Evolutionary conservation across 2,888 invertebrate species (phyloP).

Genomic region (Athetis lepigone): DNA sequence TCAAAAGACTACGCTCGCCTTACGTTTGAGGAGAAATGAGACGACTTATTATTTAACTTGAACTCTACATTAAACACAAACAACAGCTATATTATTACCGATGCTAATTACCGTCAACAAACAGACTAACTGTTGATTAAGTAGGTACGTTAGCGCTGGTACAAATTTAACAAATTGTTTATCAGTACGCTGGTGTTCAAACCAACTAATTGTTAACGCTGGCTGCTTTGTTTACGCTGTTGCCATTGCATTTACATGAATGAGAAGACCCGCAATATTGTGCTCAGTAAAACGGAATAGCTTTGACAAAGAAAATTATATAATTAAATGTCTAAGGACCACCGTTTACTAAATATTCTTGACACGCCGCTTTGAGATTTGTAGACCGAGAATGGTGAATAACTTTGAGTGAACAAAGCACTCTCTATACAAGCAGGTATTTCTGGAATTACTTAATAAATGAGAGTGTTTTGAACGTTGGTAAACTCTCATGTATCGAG

Average conservation of each 20-base stretch:
- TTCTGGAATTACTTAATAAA: constrained; percentile 33
- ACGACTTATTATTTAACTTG: constrained; percentile 24
- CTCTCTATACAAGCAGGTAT: constrained; percentile 12
- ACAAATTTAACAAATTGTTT: constrained; percentile 50
- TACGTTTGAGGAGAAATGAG: constrained; percentile 17
- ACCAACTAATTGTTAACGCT: constrained; percentile 47
- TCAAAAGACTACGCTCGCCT: constrained; percentile 14
- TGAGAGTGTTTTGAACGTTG: constrained; percentile 23
- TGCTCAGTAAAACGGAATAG: constrained; percentile 28
- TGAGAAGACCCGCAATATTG: constrained; percentile 29
- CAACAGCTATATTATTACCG: constrained; percentile 27
- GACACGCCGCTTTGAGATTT: constrained; percentile 34
- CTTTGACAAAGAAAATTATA: constrained; percentile 37
- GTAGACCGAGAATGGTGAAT: constrained; percentile 27
- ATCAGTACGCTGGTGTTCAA: constrained; percentile 39
- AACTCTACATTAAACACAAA: constrained; percentile 35
- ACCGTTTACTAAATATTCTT: constrained; percentile 35
- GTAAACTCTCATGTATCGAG: constrained; percentile 20
- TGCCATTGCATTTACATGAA: constrained; percentile 44
- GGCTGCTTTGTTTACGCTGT: constrained; percentile 39
- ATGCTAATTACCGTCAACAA: constrained; percentile 44
- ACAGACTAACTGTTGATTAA: constrained; percentile 53
- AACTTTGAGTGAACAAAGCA: constrained; percentile 31
- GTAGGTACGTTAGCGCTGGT: constrained; percentile 38
- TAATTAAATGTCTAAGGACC: constrained; percentile 17